phyloP scores from a whole-genome alignment of 1,140 invertebrate species.

The Bombus haemorrhoidalis region DNA sequence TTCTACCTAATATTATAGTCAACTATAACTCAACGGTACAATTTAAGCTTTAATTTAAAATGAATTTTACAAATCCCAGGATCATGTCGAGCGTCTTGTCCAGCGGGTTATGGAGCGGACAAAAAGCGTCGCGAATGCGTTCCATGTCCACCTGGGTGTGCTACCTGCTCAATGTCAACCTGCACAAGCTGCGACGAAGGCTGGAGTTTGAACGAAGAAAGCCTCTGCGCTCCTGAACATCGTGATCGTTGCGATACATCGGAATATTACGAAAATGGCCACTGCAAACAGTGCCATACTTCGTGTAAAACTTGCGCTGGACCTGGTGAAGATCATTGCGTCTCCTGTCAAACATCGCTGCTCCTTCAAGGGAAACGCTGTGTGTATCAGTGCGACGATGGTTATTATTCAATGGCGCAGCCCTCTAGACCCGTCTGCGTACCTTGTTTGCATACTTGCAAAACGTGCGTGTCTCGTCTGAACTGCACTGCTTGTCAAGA shows the following conservation, averaged over 20 bases:
- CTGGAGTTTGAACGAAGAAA: slow-evolving; percentile 89
- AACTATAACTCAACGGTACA: neutral
- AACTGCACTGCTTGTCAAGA: slow-evolving; percentile 91
- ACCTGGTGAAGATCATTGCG: slow-evolving; percentile 86
- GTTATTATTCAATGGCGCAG: slow-evolving; percentile 85
- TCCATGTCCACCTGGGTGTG: slow-evolving; percentile 88
- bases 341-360: slow-evolving; percentile 86
- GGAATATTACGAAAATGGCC: slow-evolving; percentile 87
- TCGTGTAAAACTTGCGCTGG: slow-evolving; percentile 89
- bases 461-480: slow-evolving; percentile 88
- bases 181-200: slow-evolving; percentile 88
- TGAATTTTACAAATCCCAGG: slow-evolving; percentile 64
- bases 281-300: slow-evolving; percentile 87
- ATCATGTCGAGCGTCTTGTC: slow-evolving; percentile 84
- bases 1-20: neutral
- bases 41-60: neutral
- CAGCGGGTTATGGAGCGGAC: slow-evolving; percentile 88
- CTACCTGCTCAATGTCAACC: slow-evolving; percentile 86
- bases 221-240: slow-evolving; percentile 86
- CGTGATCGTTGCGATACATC: slow-evolving; percentile 86
- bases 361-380: slow-evolving; percentile 88
- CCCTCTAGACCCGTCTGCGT: slow-evolving; percentile 86
- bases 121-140: slow-evolving; percentile 90
- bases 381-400: slow-evolving; percentile 88
- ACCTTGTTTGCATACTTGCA: slow-evolving; percentile 90